Percentiles rank a stretch among this genome's conserved stretches.
Evolutionary conservation across 2,797 vertebrate species (phyloP).

Genomic region (Perodicticus potto): DNA sequence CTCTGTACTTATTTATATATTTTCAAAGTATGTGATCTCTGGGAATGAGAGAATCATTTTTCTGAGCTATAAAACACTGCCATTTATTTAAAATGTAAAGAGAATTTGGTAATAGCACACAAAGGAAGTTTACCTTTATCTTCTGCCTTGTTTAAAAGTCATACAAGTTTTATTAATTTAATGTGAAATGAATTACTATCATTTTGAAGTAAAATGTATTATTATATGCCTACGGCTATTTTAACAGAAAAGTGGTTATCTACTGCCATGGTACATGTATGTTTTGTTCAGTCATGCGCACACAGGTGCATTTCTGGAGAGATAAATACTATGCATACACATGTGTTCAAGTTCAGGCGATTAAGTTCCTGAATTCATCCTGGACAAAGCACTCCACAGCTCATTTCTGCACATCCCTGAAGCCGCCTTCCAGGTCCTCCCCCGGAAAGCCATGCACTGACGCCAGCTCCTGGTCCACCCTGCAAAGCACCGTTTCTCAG

Average conservation of each 20-base stretch:
- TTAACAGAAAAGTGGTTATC: background rate
- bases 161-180: background rate
- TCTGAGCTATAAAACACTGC: background rate
- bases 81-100: slow-evolving; percentile 42
- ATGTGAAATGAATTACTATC: background rate
- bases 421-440: too few species aligned
- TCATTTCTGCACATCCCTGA: too few species aligned
- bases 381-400: too few species aligned
- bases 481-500: too few species aligned
- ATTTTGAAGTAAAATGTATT: background rate
- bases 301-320: background rate
- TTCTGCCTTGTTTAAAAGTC: background rate
- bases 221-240: background rate
- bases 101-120: background rate
- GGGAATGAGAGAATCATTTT: background rate
- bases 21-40: background rate
- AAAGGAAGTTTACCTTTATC: background rate
- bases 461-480: too few species aligned
- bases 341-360: too few species aligned
- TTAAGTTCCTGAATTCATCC: too few species aligned
- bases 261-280: accelerated
- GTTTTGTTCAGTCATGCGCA: background rate
- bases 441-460: too few species aligned
- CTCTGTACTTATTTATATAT: background rate
- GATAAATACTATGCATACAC: background rate